Percentiles rank a stretch among this genome's conserved stretches.
phyloP scores from a whole-genome alignment of 2,797 vertebrate species.

The Pipistrellus pygmaeus region DNA sequence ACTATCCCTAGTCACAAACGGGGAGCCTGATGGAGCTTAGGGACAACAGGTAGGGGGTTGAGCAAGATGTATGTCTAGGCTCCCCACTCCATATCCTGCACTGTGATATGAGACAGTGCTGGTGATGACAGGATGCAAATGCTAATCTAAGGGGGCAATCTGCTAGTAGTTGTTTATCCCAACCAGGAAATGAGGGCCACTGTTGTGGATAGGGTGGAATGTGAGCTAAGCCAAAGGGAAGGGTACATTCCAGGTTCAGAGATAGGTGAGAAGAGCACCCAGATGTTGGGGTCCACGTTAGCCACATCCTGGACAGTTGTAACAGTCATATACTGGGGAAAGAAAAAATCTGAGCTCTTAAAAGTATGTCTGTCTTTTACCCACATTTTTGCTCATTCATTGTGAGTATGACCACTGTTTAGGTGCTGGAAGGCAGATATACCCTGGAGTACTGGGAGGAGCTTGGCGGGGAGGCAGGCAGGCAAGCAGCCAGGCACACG shows the following conservation, averaged over 20 bases:
- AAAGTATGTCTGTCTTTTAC: neutral
- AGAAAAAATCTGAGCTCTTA: neutral
- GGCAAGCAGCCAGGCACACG: neutral
- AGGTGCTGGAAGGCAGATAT: neutral
- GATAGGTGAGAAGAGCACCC: neutral
- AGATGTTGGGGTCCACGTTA: neutral
- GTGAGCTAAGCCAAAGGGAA: neutral
- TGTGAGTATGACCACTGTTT: rapidly evolving
- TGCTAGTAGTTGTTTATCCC: neutral
- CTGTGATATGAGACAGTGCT: neutral
- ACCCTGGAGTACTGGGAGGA: neutral
- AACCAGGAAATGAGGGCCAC: neutral
- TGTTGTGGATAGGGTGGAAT: neutral
- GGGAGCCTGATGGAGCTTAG: neutral
- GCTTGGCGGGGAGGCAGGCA: neutral
- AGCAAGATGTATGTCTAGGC: neutral
- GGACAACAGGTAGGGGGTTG: neutral
- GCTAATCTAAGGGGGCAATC: neutral
- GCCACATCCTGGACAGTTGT: neutral
- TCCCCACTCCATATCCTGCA: neutral
- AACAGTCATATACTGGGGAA: neutral
- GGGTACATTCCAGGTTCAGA: neutral
- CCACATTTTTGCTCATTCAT: neutral
- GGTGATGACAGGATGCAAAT: neutral
- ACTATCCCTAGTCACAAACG: neutral